Conservation (phyloP, 2,797 vertebrate species). For the Cyclura pinguis region DNA sequence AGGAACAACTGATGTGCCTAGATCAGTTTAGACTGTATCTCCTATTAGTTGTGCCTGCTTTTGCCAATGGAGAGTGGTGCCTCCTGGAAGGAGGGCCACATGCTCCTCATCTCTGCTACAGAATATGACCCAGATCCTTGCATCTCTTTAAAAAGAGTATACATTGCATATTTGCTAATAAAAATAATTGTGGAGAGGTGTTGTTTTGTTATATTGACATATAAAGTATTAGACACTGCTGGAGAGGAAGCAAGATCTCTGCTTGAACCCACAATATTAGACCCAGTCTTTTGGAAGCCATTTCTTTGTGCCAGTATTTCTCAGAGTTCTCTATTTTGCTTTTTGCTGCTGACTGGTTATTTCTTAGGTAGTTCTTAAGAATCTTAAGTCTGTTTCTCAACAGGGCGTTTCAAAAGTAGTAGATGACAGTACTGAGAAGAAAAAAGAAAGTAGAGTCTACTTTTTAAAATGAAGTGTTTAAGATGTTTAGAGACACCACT, state of each 20-base stretch:
- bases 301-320: neutral
- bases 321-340: neutral
- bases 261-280: neutral
- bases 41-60: neutral
- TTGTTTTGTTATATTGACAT: neutral
- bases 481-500: neutral
- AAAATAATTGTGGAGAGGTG: neutral
- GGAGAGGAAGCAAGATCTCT: neutral
- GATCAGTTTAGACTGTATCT: neutral
- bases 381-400: neutral
- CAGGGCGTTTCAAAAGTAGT: neutral
- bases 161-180: neutral
- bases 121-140: neutral
- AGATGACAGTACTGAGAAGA: neutral
- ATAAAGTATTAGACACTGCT: neutral
- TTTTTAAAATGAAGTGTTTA: neutral
- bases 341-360: neutral
- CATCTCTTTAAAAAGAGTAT: neutral
- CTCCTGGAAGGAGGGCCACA: neutral
- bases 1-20: too few relatives aligned
- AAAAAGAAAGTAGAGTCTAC: neutral
- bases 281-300: neutral
- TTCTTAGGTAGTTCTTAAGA: neutral
- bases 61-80: too few relatives aligned
- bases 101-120: neutral